phyloP scores from a whole-genome alignment of 2,888 invertebrate species.

The Tridacna crocea region DNA sequence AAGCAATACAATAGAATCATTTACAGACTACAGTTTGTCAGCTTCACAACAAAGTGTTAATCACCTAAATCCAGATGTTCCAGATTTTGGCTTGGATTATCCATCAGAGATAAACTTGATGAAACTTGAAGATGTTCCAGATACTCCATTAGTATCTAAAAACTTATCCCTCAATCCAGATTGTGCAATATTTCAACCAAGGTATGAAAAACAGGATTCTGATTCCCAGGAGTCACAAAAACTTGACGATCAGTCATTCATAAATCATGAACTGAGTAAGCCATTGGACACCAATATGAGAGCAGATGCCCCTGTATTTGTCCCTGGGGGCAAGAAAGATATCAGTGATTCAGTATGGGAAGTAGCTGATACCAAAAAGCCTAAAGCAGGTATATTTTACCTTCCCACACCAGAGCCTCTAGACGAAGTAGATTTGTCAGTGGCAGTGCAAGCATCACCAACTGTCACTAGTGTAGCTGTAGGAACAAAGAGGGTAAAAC shows the following conservation, averaged over 20 bases:
- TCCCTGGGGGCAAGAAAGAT: slow-evolving; percentile 8
- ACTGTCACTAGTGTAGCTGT: slow-evolving; percentile 15
- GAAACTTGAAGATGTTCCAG: not conserved
- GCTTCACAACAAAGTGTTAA: slow-evolving; percentile 33
- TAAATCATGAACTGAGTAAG: slow-evolving; percentile 17
- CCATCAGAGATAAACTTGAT: not conserved
- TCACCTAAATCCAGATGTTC: slow-evolving; percentile 29
- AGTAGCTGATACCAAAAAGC: not conserved
- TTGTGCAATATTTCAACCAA: not conserved
- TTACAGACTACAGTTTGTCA: not conserved
- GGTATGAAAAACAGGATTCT: not conserved
- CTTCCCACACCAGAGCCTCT: not conserved
- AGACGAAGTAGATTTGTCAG: slow-evolving; percentile 4
- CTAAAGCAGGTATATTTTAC: not conserved
- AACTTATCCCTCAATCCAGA: not conserved
- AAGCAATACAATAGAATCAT: not conserved
- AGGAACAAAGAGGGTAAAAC: slow-evolving; percentile 30
- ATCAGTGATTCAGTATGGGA: not conserved
- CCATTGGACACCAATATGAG: slow-evolving; percentile 27
- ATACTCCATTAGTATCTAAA: not conserved
- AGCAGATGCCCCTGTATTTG: slow-evolving; percentile 36
- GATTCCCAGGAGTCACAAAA: not conserved
- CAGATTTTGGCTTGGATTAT: slow-evolving; percentile 30
- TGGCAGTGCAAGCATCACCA: slow-evolving; percentile 46
- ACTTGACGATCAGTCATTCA: not conserved